phyloP scores from a whole-genome alignment of 2,797 vertebrate genomes.

The Craterocephalus amniculus region DNA sequence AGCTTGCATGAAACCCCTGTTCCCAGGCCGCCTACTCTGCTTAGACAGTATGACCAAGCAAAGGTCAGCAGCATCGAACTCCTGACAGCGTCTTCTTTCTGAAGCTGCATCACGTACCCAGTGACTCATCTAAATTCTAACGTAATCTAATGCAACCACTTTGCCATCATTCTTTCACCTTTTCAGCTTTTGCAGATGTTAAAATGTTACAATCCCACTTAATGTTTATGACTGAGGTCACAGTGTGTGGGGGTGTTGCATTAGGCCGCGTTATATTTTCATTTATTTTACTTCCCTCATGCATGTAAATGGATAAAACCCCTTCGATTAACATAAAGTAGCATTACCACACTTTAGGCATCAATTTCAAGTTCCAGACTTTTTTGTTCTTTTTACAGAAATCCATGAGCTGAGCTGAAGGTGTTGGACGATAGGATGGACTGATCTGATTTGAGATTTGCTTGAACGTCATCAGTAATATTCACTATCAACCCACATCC shows the following conservation, averaged over 20 bases:
- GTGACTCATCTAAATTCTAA: not conserved
- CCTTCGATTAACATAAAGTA: no score
- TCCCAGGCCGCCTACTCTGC: not conserved
- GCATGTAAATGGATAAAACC: no score
- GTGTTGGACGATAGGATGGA: not conserved
- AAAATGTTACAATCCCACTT: not conserved
- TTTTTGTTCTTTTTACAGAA: not conserved
- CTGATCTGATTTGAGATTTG: not conserved
- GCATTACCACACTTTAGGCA: not conserved
- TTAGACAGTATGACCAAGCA: not conserved
- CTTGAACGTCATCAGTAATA: constrained; percentile 4
- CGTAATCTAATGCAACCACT: not conserved
- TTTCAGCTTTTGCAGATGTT: not conserved
- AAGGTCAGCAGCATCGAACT: not conserved
- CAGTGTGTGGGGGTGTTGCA: not conserved
- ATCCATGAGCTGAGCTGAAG: not conserved
- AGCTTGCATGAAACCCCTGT: no score
- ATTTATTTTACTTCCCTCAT: not conserved
- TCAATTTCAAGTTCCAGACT: not conserved
- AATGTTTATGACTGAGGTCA: not conserved
- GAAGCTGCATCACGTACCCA: not conserved
- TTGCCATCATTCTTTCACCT: not conserved
- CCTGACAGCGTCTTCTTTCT: not conserved
- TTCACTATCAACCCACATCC: constrained; percentile 18
- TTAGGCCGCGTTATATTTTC: not conserved